phyloP scores from a whole-genome alignment of 2,113 vertebrate genomes.

The Albula glossodonta region DNA sequence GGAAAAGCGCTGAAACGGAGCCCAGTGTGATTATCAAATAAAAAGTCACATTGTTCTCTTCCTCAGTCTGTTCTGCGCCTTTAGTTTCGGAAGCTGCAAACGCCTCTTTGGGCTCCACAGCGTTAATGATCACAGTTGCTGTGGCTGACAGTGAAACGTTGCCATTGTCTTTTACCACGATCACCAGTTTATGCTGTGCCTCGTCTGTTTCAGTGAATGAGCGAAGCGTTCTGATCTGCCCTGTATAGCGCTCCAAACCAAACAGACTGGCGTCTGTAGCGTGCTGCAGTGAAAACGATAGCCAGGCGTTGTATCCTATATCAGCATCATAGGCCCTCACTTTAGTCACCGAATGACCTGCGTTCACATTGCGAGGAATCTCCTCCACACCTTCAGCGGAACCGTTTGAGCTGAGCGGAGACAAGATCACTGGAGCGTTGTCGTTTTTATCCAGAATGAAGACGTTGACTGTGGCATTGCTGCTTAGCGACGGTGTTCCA shows the following conservation, averaged over 20 bases:
- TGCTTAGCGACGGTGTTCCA: slow-evolving; percentile 53
- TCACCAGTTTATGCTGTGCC: slow-evolving; percentile 40
- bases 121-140: slow-evolving; percentile 2
- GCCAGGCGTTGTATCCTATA: slow-evolving; percentile 54
- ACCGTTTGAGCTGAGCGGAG: slow-evolving; percentile 44
- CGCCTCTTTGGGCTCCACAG: slow-evolving; percentile 18
- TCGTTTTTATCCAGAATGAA: slow-evolving; percentile 56
- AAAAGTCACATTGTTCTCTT: slow-evolving; percentile 8
- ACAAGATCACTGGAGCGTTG: slow-evolving; percentile 49
- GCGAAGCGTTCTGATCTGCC: slow-evolving; percentile 47
- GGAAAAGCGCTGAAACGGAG: slow-evolving; percentile 11
- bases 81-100: background rate
- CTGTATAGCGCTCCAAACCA: slow-evolving; percentile 48
- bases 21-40: slow-evolving; percentile 25
- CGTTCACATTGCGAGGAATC: slow-evolving; percentile 42
- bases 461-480: slow-evolving; percentile 45
- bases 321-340: slow-evolving; percentile 50
- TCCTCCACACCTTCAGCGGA: slow-evolving; percentile 41
- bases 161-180: slow-evolving; percentile 7
- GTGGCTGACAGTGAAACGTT: slow-evolving; percentile 19
- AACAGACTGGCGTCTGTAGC: slow-evolving; percentile 44
- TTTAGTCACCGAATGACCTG: slow-evolving; percentile 53
- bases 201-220: slow-evolving; percentile 46
- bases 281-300: slow-evolving; percentile 46
- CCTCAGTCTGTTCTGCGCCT: background rate